A percentile compares a stretch with the other conserved stretches of the same genome.
phyloP scores from a whole-genome alignment of 2,888 invertebrate species.

The Antheraea yamamai region DNA sequence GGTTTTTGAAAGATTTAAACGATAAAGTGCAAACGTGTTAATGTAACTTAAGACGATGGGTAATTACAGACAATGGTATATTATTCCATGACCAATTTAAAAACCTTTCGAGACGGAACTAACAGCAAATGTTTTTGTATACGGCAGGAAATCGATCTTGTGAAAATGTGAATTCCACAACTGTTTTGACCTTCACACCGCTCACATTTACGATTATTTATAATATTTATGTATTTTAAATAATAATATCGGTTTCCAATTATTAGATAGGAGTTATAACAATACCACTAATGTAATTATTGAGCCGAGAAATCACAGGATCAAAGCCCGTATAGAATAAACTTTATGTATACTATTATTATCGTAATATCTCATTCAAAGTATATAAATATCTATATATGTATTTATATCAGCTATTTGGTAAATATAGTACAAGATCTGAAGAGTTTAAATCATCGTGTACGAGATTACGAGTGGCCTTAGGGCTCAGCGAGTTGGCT shows the following conservation, averaged over 20 bases:
- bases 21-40: conserved; percentile 53
- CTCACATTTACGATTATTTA: neutral
- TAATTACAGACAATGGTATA: conserved; percentile 57
- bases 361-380: too few relatives aligned
- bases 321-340: too few relatives aligned
- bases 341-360: too few relatives aligned
- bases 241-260: neutral
- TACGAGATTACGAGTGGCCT: too few relatives aligned
- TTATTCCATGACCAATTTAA: conserved; percentile 30
- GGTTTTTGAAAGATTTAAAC: conserved; percentile 28
- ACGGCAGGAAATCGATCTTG: neutral
- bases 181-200: neutral
- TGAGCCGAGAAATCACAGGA: too few relatives aligned
- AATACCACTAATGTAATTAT: too few relatives aligned
- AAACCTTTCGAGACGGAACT: neutral
- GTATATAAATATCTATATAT: too few relatives aligned
- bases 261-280: too few relatives aligned
- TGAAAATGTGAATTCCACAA: neutral
- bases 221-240: neutral
- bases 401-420: too few relatives aligned
- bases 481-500: too few relatives aligned
- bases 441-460: too few relatives aligned
- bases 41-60: conserved; percentile 58
- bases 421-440: too few relatives aligned
- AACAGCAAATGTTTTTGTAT: neutral